Conservation (phyloP, 2,797 vertebrate species). For the Alfaro cultratus region DNA sequence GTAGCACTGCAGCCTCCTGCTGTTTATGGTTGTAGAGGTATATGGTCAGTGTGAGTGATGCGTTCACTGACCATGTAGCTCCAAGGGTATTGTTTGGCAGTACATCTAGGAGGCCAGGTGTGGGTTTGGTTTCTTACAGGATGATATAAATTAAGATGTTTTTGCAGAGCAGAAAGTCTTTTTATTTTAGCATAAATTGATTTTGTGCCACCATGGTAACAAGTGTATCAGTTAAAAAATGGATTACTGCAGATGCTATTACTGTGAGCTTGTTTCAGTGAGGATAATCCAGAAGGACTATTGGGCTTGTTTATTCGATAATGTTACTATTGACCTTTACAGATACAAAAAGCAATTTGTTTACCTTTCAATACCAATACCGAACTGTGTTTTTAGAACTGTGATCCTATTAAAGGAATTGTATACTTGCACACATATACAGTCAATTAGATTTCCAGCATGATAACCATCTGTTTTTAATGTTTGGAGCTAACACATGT, state of each 20-base stretch:
- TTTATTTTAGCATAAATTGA: conserved; percentile 46
- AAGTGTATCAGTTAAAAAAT: conserved; percentile 52
- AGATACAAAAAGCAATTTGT: conserved; percentile 35
- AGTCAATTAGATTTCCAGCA: background rate
- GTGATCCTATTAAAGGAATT: background rate
- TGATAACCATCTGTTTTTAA: background rate
- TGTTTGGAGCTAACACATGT: background rate
- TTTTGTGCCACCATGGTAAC: conserved; percentile 52
- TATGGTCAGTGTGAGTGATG: conserved; percentile 40
- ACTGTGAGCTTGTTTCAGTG: conserved; percentile 25
- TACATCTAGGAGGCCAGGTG: conserved; percentile 20
- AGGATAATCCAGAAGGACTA: conserved; percentile 36
- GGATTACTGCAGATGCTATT: conserved; percentile 47
- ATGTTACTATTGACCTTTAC: conserved; percentile 52
- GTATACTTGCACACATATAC: background rate
- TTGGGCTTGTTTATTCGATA: conserved; percentile 39
- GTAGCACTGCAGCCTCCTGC: conserved; percentile 1
- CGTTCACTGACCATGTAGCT: conserved; percentile 39
- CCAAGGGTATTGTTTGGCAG: conserved; percentile 23
- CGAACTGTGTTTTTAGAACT: conserved; percentile 13
- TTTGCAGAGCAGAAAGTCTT: conserved; percentile 36
- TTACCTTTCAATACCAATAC: conserved; percentile 34
- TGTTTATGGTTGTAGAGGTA: conserved; percentile 2
- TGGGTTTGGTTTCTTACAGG: conserved; percentile 28
- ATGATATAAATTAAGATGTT: conserved; percentile 58